Base-by-base conservation (phyloP, 1,140 invertebrate genomes). In the Scaptomyza graminum region DNA sequence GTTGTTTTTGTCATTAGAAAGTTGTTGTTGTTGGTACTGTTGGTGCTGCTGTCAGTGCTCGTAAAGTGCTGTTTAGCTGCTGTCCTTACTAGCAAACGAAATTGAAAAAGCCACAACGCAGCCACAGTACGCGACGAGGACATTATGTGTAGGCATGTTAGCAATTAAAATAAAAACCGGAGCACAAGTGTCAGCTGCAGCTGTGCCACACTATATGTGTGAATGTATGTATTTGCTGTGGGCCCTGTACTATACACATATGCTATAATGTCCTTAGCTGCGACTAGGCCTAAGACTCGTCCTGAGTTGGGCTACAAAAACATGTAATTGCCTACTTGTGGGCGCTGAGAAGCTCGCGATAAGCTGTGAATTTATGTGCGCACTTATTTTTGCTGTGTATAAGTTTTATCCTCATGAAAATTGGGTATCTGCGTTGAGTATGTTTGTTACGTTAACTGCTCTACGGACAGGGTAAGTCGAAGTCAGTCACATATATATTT, bases 81-180 rank as follows among this genome's bases (percentile, higher is more conserved):
- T 63, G 44, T 62, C 71, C 71, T 63, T 74, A 63, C 49, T 39
- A 59, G 34, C 28, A 67, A 69, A 69, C 59, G 65, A 74, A 52
- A 69, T 74, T 56, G 65, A 62, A 69, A 69, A 61, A 49, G 46
- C 41, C 37, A 49, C 50, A 49, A 13, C 43, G n/a, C 52, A 11
- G 47, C 11, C 49, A 46, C 3, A 56, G 28, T 43, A 22, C 22
- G 52, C 6, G 31, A 59, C 66, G 62, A 57, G 78, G 50, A 74
- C 77, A 84, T 77, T 87, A 85, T 70, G 65, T 66, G 57, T 50
- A 75, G 74, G 52, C 74, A 62, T 77, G 78, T 63, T 75, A 75
- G 82, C 78, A 85, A 85, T 85, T 85, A 85, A 85, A 85, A 87
- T 76, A 85, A 87, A 85, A 85, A 79, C 61, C 47, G 61, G 63